A percentile compares a stretch with the other conserved stretches of the same genome.
Evolutionary conservation across 2,113 vertebrate genomes (phyloP).

Genomic region (Ophiodon elongatus): DNA sequence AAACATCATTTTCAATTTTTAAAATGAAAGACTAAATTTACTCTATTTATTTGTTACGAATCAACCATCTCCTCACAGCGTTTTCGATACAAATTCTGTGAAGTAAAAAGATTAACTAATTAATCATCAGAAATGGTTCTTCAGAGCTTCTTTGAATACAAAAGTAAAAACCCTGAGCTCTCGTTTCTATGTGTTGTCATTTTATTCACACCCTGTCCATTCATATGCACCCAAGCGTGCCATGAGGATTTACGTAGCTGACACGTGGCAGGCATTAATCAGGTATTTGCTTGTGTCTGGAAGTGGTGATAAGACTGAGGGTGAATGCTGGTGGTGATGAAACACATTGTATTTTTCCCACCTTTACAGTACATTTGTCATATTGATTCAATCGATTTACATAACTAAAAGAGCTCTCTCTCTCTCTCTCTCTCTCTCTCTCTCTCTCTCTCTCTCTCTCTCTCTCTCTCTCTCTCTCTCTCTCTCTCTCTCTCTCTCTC

Average conservation of each 20-base stretch:
- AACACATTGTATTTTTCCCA: slow-evolving; percentile 21
- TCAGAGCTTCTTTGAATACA: neutral
- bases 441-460: neutral
- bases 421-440: neutral
- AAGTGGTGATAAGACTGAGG: slow-evolving; percentile 61
- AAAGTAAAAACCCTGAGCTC: slow-evolving; percentile 17
- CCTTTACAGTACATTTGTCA: slow-evolving; percentile 65
- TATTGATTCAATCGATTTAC: slow-evolving; percentile 55
- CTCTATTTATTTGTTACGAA: neutral
- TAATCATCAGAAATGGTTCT: neutral
- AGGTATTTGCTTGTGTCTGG: slow-evolving; percentile 50
- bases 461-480: neutral
- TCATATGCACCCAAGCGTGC: slow-evolving; percentile 32
- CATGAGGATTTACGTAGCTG: slow-evolving; percentile 47
- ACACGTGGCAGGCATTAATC: slow-evolving; percentile 59
- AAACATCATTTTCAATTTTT: neutral
- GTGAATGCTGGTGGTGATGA: slow-evolving; percentile 38
- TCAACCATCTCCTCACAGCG: neutral
- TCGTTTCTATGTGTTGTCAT: slow-evolving; percentile 5
- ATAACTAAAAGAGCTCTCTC: slow-evolving; percentile 47
- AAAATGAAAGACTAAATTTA: neutral
- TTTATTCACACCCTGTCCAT: slow-evolving; percentile 30
- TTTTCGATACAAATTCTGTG: neutral
- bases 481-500: neutral
- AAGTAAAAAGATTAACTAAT: neutral